phyloP scores from a whole-genome alignment of 2,888 invertebrate species.

The Scrobipalpa atriplicella region DNA sequence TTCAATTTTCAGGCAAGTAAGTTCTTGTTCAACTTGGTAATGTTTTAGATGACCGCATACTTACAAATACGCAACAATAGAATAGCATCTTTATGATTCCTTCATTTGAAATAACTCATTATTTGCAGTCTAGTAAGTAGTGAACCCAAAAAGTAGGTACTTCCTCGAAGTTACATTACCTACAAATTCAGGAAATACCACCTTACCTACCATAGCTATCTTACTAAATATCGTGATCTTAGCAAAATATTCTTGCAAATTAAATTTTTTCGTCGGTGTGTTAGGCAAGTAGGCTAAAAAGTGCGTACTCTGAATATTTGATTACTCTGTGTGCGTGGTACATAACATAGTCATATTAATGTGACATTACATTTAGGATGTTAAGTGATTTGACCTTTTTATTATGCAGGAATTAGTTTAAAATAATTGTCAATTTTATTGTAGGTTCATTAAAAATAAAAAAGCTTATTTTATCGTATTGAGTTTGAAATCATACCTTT shows the following conservation, averaged over 20 bases:
- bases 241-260: neutral
- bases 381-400: constrained; percentile 13
- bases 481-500: too few relatives aligned
- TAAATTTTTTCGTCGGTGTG: neutral
- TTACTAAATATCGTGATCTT: neutral
- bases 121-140: too few relatives aligned
- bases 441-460: too few relatives aligned
- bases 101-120: too few relatives aligned
- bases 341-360: constrained; percentile 32
- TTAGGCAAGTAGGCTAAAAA: constrained; percentile 9
- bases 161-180: neutral
- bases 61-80: too few relatives aligned
- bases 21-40: too few relatives aligned
- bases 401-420: neutral
- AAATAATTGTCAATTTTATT: neutral
- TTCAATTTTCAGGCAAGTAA: too few relatives aligned
- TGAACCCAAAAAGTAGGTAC: neutral
- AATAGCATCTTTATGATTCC: too few relatives aligned
- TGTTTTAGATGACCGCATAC: too few relatives aligned
- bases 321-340: constrained; percentile 39
- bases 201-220: neutral
- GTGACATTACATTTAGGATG: constrained; percentile 21
- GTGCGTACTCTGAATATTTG: constrained; percentile 1
- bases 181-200: neutral
- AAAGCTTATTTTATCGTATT: too few relatives aligned